phyloP scores from a whole-genome alignment of 2,797 vertebrate species.

The Setipinna tenuifilis region DNA sequence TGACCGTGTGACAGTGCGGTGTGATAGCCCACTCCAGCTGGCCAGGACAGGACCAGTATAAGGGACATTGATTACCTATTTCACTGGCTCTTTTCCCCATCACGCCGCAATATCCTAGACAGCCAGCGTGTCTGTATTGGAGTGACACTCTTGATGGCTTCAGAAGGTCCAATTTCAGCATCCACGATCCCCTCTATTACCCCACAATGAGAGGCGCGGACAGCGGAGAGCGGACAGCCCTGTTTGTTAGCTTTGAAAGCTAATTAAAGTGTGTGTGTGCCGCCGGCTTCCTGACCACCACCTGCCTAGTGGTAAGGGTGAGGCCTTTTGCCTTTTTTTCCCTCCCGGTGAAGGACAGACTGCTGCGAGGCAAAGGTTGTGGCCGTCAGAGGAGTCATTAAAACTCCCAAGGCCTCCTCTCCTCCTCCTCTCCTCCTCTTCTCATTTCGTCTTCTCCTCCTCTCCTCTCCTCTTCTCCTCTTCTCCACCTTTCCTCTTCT shows the following conservation, averaged over 20 bases:
- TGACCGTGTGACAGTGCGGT: background rate
- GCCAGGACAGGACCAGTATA: background rate
- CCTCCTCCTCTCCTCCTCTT: background rate
- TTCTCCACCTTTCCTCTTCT: background rate
- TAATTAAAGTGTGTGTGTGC: conserved; percentile 32
- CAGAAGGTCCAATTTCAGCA: conserved; percentile 63
- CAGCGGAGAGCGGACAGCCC: conserved; percentile 38
- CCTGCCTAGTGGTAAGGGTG: background rate
- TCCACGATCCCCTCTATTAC: conserved; percentile 67
- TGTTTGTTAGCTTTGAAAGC: conserved; percentile 51
- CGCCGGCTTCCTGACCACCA: conserved; percentile 21
- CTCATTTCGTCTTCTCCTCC: too few relatives aligned
- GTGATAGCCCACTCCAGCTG: background rate
- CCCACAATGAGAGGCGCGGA: conserved; percentile 59
- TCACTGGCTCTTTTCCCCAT: background rate
- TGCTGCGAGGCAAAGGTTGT: conserved; percentile 3
- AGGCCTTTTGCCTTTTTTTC: background rate
- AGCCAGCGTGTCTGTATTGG: background rate
- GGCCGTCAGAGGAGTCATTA: conserved; percentile 11
- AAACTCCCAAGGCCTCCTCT: background rate
- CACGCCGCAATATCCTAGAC: background rate
- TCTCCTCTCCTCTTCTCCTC: background rate
- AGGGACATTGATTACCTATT: conserved; percentile 1
- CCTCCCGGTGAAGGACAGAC: background rate
- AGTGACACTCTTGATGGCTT: conserved; percentile 3